These are phyloP conservation scores for Vesta saturnalis DNA, from an alignment of 2,888 invertebrate species.

Conservation along the genomic window DNA sequence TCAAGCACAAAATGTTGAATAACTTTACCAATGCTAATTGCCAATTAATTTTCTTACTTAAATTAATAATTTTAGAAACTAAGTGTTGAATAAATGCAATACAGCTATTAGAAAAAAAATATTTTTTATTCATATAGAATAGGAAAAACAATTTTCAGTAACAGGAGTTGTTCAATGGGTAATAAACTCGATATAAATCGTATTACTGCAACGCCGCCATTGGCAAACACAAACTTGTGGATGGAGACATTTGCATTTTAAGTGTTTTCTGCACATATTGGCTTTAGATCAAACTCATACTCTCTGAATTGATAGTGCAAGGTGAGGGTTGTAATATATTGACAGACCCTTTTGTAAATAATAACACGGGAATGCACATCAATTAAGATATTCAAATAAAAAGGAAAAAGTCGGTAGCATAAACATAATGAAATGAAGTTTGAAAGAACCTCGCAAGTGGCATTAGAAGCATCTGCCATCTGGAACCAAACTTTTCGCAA, in stretches of 20 bases:
- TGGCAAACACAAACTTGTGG: constrained; percentile 48
- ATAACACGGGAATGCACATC: too few species aligned
- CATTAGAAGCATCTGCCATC: constrained; percentile 47
- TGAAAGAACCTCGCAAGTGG: constrained; percentile 45
- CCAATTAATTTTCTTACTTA: constrained; percentile 48
- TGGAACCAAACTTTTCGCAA: constrained; percentile 36
- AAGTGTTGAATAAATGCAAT: constrained; percentile 18
- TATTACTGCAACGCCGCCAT: constrained; percentile 46
- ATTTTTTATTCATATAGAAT: constrained; percentile 17
- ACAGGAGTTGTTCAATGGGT: constrained; percentile 40
- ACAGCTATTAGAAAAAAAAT: not conserved
- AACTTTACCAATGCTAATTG: constrained; percentile 46
- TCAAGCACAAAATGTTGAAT: constrained; percentile 49
- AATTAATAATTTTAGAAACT: constrained; percentile 32
- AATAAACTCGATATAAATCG: constrained; percentile 55
- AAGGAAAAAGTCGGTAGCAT: constrained; percentile 20
- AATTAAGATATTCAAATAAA: too few species aligned
- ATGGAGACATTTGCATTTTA: constrained; percentile 61
- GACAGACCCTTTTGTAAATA: too few species aligned
- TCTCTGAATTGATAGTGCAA: constrained; percentile 43
- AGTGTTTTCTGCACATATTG: constrained; percentile 60
- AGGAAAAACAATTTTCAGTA: constrained; percentile 30
- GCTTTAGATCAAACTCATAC: constrained; percentile 48
- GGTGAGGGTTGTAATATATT: constrained; percentile 16
- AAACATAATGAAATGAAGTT: constrained; percentile 40